Percentiles rank a stretch among this genome's conserved stretches.
These are phyloP conservation scores for Agriopis leucophaearia DNA, from an alignment of 2,888 invertebrate genomes.

Conservation along the genomic window DNA sequence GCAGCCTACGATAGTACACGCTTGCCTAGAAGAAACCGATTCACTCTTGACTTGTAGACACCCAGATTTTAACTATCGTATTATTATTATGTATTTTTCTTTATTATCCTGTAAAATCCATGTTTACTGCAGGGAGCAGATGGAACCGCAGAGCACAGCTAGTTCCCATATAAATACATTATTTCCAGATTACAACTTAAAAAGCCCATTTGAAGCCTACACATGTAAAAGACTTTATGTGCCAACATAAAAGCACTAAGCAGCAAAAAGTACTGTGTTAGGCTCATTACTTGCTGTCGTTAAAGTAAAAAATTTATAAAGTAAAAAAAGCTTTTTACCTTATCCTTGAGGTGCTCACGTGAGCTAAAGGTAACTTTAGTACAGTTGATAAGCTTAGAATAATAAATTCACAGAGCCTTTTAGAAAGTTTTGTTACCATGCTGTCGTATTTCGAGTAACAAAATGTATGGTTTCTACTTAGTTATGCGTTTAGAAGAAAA, in stretches of 20 bases:
- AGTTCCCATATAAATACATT: not conserved
- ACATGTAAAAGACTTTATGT: constrained; percentile 43
- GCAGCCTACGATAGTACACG: no score
- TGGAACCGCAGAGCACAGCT: no score
- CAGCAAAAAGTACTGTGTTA: constrained; percentile 51
- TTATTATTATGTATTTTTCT: no score
- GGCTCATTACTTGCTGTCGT: constrained; percentile 50
- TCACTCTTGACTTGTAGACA: no score
- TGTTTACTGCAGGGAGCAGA: no score
- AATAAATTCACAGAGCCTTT: constrained; percentile 45
- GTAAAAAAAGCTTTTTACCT: constrained; percentile 60
- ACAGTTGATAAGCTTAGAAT: constrained; percentile 46
- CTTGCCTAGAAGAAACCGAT: no score
- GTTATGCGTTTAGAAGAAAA: constrained; percentile 1
- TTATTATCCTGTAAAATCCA: no score
- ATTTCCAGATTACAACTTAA: constrained; percentile 6
- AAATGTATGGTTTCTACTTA: not conserved
- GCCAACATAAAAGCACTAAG: constrained; percentile 42
- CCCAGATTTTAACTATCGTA: no score
- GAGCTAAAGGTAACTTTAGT: constrained; percentile 52
- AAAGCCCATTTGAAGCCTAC: constrained; percentile 30
- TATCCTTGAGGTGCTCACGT: constrained; percentile 57
- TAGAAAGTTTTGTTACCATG: constrained; percentile 45
- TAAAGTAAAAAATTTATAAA: constrained; percentile 56
- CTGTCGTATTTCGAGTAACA: constrained; percentile 13